These are phyloP conservation scores for Blera fallax DNA, from an alignment of 2,888 invertebrate genomes.

Conservation along the genomic window DNA sequence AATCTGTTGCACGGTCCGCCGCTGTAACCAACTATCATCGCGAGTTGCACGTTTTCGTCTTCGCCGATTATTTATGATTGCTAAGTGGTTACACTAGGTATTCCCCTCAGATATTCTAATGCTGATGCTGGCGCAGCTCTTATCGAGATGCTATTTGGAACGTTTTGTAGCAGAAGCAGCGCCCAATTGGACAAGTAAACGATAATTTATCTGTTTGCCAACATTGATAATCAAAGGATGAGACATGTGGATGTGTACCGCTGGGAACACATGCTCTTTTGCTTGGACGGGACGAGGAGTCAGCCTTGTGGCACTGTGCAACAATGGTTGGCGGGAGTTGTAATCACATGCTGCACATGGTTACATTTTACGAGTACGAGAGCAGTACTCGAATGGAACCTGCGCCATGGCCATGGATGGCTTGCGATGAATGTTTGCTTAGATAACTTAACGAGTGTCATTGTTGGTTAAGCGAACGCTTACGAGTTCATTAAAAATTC, in stretches of 20 bases:
- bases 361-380: slow-evolving; percentile 14
- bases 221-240: slow-evolving; percentile 63
- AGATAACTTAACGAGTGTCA: slow-evolving; percentile 66
- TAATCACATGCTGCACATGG: slow-evolving; percentile 39
- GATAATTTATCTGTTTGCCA: slow-evolving; percentile 68
- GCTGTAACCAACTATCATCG: slow-evolving; percentile 52
- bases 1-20: slow-evolving; percentile 50
- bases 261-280: slow-evolving; percentile 19
- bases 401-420: slow-evolving; percentile 45
- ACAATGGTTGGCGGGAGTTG: slow-evolving; percentile 29
- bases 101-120: slow-evolving; percentile 50
- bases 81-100: not conserved
- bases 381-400: not conserved
- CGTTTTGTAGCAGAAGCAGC: slow-evolving; percentile 42
- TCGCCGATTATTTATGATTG: slow-evolving; percentile 62
- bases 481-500: slow-evolving; percentile 70
- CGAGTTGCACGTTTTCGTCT: slow-evolving; percentile 59
- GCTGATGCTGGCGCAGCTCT: slow-evolving; percentile 34
- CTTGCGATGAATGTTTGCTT: slow-evolving; percentile 55
- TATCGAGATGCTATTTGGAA: slow-evolving; percentile 62
- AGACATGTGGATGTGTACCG: slow-evolving; percentile 31
- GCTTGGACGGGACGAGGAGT: not conserved
- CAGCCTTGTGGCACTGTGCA: not conserved
- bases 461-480: slow-evolving; percentile 66
- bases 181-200: slow-evolving; percentile 51